phyloP scores from a whole-genome alignment of 2,888 invertebrate species.

The Nasonia oneida region DNA sequence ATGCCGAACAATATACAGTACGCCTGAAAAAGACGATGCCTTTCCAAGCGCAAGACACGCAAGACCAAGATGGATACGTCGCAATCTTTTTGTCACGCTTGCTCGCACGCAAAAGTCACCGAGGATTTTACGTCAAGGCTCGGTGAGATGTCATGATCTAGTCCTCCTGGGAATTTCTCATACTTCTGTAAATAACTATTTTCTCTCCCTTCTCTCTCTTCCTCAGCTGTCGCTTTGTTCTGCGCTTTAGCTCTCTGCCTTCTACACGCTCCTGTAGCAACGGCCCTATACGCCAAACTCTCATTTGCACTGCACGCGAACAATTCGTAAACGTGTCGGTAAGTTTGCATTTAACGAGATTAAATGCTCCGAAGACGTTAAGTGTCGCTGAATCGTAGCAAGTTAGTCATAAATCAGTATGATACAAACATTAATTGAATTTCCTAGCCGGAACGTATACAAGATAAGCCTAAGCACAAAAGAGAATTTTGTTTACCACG shows the following conservation, averaged over 20 bases:
- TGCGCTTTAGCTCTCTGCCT: background rate
- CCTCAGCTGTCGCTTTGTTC: background rate
- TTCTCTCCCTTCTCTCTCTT: background rate
- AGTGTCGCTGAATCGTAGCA: background rate
- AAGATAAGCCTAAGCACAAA: background rate
- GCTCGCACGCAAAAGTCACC: constrained; percentile 21
- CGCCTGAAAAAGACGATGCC: constrained; percentile 18
- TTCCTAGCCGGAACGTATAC: background rate
- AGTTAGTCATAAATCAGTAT: background rate
- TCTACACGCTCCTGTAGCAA: background rate
- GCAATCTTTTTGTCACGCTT: constrained; percentile 29
- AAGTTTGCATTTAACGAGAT: background rate
- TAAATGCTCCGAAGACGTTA: background rate
- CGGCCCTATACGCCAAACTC: background rate
- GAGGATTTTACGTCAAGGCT: background rate
- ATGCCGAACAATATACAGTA: background rate
- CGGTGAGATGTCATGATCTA: background rate
- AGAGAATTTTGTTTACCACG: background rate
- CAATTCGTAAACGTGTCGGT: constrained; percentile 6
- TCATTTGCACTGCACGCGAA: constrained; percentile 3
- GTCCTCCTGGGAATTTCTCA: constrained; percentile 3
- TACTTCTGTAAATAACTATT: constrained; percentile 18
- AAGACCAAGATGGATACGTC: constrained; percentile 2
- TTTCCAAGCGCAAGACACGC: constrained; percentile 1
- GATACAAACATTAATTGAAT: background rate